These are phyloP conservation scores for Monopterus albus DNA, from an alignment of 2,113 vertebrate species.

Conservation along the genomic window DNA sequence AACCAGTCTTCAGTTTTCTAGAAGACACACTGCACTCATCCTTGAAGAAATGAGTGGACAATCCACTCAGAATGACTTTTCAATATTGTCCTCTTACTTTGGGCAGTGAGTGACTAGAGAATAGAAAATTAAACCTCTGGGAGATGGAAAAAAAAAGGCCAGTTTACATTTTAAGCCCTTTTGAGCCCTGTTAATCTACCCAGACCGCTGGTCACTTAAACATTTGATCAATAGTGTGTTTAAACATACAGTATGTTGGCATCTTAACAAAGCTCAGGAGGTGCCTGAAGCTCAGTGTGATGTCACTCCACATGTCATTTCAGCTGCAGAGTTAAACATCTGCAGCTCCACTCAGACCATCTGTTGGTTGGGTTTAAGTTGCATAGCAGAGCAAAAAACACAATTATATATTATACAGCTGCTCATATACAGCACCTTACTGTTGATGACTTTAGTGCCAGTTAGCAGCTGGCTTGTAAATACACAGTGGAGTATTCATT, in stretches of 20 bases:
- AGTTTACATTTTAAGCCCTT: neutral
- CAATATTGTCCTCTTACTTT: too few species aligned
- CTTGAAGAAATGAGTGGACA: neutral
- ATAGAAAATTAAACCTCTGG: neutral
- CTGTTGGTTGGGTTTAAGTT: conserved; percentile 16
- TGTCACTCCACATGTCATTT: conserved; percentile 46
- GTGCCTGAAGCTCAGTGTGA: conserved; percentile 46
- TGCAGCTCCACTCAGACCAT: conserved; percentile 40
- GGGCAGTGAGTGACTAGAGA: neutral
- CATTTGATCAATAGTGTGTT: conserved; percentile 12
- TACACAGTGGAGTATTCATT: too few species aligned
- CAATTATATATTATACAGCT: too few species aligned
- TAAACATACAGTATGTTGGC: conserved; percentile 26
- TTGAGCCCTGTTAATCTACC: neutral
- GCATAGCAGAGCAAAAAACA: conserved; percentile 8
- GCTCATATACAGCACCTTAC: too few species aligned
- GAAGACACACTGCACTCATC: conserved; percentile 1
- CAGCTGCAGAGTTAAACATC: conserved; percentile 51
- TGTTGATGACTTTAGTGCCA: neutral
- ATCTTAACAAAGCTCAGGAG: conserved; percentile 25
- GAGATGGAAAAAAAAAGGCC: neutral
- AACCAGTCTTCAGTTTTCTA: neutral
- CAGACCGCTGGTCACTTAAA: neutral
- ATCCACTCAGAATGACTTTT: too few species aligned
- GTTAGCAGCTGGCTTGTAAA: too few species aligned